Conservation (phyloP, 2,113 vertebrate species). For the Zeus faber region DNA sequence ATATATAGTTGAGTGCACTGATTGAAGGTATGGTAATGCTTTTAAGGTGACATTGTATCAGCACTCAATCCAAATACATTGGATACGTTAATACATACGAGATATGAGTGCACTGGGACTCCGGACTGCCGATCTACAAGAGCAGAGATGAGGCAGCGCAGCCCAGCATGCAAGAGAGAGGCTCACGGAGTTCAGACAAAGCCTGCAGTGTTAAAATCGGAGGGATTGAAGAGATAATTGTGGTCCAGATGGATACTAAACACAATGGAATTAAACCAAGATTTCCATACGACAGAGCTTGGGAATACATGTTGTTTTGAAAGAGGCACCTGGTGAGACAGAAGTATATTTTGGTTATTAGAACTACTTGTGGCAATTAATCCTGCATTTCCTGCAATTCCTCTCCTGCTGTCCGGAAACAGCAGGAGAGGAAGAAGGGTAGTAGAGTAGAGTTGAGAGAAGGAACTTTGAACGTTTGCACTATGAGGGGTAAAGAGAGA, state of each 20-base stretch:
- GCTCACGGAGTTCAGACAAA: background rate
- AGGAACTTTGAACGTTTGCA: too few species aligned
- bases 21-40: too few species aligned
- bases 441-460: too few species aligned
- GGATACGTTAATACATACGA: background rate
- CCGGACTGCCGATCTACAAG: background rate
- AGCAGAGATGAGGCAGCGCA: background rate
- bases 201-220: background rate
- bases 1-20: too few species aligned
- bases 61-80: too few species aligned
- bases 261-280: background rate
- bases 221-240: background rate
- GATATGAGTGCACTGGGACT: background rate
- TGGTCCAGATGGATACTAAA: background rate
- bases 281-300: background rate
- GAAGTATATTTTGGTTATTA: background rate
- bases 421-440: too few species aligned
- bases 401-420: too few species aligned
- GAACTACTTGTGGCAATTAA: background rate
- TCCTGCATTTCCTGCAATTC: background rate
- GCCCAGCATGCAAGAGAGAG: conserved; percentile 8
- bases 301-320: background rate
- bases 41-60: too few species aligned
- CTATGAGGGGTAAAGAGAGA: too few species aligned
- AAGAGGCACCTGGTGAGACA: background rate